Conservation (phyloP, 2,113 vertebrate species). For the Cololabis saira region DNA sequence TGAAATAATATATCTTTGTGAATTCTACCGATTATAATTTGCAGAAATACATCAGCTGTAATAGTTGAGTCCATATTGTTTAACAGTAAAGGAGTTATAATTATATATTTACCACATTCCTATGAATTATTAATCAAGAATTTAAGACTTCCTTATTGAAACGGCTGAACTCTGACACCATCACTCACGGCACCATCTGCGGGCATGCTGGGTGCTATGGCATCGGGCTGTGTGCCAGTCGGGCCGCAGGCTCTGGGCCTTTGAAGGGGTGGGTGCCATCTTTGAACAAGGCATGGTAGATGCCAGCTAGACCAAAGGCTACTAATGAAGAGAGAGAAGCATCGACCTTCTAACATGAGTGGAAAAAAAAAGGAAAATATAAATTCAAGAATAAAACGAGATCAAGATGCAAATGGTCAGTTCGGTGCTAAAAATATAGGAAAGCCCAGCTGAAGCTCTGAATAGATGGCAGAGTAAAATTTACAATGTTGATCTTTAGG, state of each 20-base stretch:
- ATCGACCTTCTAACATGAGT: slow-evolving; percentile 59
- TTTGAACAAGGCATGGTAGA: slow-evolving; percentile 92
- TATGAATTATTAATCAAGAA: neutral
- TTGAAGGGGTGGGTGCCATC: slow-evolving; percentile 99
- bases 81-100: no score
- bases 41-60: no score
- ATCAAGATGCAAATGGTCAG: slow-evolving; percentile 44
- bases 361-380: slow-evolving; percentile 19
- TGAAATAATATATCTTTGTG: no score
- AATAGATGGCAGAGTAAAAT: slow-evolving; percentile 46
- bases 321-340: slow-evolving; percentile 61
- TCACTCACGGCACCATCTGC: slow-evolving; percentile 80
- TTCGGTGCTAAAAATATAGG: slow-evolving; percentile 23
- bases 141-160: slow-evolving; percentile 12
- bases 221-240: slow-evolving; percentile 95
- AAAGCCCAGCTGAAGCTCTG: slow-evolving; percentile 9
- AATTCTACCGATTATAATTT: no score
- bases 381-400: slow-evolving; percentile 32
- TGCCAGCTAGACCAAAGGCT: slow-evolving; percentile 72
- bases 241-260: slow-evolving; percentile 99
- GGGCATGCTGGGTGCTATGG: slow-evolving; percentile 89
- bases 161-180: slow-evolving; percentile 43
- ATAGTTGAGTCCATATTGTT: no score
- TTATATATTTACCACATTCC: neutral
- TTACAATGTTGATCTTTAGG: slow-evolving; percentile 14